Evolutionary conservation across 2,888 invertebrate genomes (phyloP), one percentile per base, ranked within the genome.

Genomic region (Philereme vetulata): DNA sequence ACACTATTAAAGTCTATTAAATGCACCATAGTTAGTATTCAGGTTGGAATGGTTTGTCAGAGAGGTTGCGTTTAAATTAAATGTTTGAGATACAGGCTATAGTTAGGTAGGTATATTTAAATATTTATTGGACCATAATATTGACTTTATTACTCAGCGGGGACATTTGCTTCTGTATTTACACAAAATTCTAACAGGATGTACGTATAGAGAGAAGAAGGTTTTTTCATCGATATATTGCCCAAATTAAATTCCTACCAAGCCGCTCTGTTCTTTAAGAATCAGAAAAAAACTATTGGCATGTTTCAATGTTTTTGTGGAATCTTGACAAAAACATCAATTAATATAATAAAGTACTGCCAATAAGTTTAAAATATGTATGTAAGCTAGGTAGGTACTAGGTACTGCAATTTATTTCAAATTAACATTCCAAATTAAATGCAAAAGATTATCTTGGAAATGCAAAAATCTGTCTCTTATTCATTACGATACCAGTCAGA

Each of bases 1-100:
- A 38, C n/a, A 43, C 48, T 38, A n/a, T n/a, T n/a, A n/a, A n/a
- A 51, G 32, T 60, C 40, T 56, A n/a, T 38, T 47, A 38, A 51
- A 52, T 54, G 57, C 62, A 58, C 57, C 9, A n/a, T 49, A 38
- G 32, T 34, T 51, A 40, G 6, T 43, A 9, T 49, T 48, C 33
- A 21, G 34, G 7, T 46, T 40, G 32, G 21, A 45, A 49, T 34
- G 10, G 7, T 56, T 53, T 44, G 50, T 47, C 42, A 51, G 32
- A 46, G 46, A 51, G 48, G 51, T 58, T 62, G 61, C 50, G 8
- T 62, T 45, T 55, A 55, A 51, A 62, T 58, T 62, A 43, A 36
- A 58, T 48, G 57, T 54, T 50, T 38, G 53, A 32, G 6, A 56
- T 53, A 53, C 53, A 57, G 47, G 54, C 45, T 45, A 9, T 51